A percentile compares a stretch with the other conserved stretches of the same genome.
Evolutionary conservation across 37 sponge, comb jelly and placozoan species (phyloP).

Genomic region (Mnemiopsis leidyi): DNA sequence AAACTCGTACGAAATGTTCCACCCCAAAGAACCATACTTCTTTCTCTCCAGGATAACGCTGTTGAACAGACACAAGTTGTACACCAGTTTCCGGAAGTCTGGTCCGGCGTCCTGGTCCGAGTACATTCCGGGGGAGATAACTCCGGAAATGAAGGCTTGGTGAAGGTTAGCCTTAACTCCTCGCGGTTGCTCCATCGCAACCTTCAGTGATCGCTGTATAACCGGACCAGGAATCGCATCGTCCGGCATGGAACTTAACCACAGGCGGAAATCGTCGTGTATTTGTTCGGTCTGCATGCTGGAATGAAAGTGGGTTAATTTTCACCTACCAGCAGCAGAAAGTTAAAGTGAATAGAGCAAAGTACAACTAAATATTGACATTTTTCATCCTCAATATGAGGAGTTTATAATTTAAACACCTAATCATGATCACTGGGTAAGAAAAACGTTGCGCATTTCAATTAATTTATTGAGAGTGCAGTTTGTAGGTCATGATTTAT

Average conservation of each 20-base stretch:
- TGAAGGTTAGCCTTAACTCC: constrained; percentile 70
- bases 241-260: constrained; percentile 69
- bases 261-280: constrained; percentile 71
- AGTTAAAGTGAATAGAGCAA: too few relatives aligned
- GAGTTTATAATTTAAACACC: too few relatives aligned
- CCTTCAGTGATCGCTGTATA: constrained; percentile 53
- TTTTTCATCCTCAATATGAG: too few relatives aligned
- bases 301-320: too few relatives aligned
- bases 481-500: too few relatives aligned
- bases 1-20: constrained; percentile 99
- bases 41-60: constrained; percentile 96
- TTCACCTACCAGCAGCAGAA: too few relatives aligned
- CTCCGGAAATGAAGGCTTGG: constrained; percentile 66
- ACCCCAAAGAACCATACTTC: constrained; percentile 99
- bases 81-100: constrained; percentile 77
- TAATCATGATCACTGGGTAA: too few relatives aligned
- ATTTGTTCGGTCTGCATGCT: constrained; percentile 43
- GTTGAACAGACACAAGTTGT: constrained; percentile 96
- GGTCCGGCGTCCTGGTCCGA: constrained; percentile 49
- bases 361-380: too few relatives aligned
- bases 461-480: too few relatives aligned
- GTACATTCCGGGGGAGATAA: constrained; percentile 39
- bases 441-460: too few relatives aligned
- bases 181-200: constrained; percentile 70
- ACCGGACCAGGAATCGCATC: constrained; percentile 64